Conservation (phyloP, 2,797 vertebrate species). For the Rhinatrema bivittatum region DNA sequence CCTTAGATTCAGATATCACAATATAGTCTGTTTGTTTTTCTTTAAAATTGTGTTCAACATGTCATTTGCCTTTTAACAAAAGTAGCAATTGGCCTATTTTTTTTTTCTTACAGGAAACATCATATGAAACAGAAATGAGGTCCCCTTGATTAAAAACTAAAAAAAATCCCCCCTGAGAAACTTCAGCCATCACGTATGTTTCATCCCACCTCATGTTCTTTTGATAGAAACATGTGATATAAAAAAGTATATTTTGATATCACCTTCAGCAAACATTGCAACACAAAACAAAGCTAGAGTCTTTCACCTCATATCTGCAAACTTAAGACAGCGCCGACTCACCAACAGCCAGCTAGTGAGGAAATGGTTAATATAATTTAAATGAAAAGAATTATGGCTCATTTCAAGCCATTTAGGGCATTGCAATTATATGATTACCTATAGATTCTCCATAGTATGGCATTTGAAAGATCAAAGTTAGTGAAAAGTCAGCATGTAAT, state of each 20-base stretch:
- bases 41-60: too few relatives aligned
- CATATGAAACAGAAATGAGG: slow-evolving; percentile 49
- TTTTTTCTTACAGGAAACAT: slow-evolving; percentile 54
- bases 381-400: slow-evolving; percentile 53
- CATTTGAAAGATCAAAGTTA: slow-evolving; percentile 71
- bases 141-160: slow-evolving; percentile 39
- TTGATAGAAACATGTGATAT: slow-evolving; percentile 34
- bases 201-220: too few relatives aligned
- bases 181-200: slow-evolving; percentile 57
- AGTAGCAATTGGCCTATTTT: too few relatives aligned
- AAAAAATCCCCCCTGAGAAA: slow-evolving; percentile 56
- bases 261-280: slow-evolving; percentile 42
- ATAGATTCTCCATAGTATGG: slow-evolving; percentile 58
- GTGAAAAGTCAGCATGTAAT: slow-evolving; percentile 70
- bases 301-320: slow-evolving; percentile 34
- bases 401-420: slow-evolving; percentile 62
- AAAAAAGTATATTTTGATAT: slow-evolving; percentile 44
- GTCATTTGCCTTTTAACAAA: too few relatives aligned
- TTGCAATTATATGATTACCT: slow-evolving; percentile 71
- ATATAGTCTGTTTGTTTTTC: too few relatives aligned
- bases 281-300: too few relatives aligned
- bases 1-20: too few relatives aligned
- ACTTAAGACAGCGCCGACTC: too few relatives aligned
- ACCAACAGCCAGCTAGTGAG: slow-evolving; percentile 8
- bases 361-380: slow-evolving; percentile 48